A percentile compares a stretch with the other conserved stretches of the same genome.
Conservation (phyloP, 2,113 vertebrate genomes). For the Vulpes lagopus region DNA sequence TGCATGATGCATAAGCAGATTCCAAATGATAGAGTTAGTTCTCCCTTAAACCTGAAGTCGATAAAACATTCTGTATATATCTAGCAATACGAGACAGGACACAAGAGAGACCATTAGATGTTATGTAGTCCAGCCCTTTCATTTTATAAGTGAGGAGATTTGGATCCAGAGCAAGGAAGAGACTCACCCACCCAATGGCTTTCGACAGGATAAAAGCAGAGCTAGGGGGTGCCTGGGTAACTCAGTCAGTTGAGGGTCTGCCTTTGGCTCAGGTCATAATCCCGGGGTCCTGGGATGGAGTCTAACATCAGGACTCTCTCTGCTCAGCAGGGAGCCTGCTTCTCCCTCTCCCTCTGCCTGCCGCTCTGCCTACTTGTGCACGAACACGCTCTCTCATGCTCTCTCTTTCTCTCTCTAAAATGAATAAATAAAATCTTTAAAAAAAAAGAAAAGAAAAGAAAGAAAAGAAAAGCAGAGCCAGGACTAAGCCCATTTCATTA, state of each 20-base stretch:
- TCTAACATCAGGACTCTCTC: not conserved
- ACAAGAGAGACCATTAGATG: not conserved
- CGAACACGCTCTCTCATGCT: no score
- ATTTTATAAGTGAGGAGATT: not conserved
- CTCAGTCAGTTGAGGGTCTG: not conserved
- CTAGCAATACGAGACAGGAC: not conserved
- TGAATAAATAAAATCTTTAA: not conserved
- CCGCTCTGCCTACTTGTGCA: not conserved
- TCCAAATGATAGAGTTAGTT: conserved; percentile 57
- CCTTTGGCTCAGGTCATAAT: not conserved
- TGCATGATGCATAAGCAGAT: conserved; percentile 61
- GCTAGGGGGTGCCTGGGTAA: not conserved
- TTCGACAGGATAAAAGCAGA: not conserved
- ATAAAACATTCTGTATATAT: conserved; percentile 21
- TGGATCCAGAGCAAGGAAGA: not conserved
- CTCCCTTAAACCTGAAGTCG: conserved; percentile 46
- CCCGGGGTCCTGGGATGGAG: not conserved
- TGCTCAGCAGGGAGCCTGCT: not conserved
- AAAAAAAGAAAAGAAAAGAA: not conserved
- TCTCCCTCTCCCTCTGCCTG: not conserved
- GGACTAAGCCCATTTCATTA: not conserved
- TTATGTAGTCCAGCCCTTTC: not conserved
- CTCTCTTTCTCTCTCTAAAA: not conserved
- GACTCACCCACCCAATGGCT: not conserved
- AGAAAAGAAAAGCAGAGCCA: not conserved